Evolutionary conservation across 1,140 invertebrate species (phyloP).

Genomic region (Heliconius himera): DNA sequence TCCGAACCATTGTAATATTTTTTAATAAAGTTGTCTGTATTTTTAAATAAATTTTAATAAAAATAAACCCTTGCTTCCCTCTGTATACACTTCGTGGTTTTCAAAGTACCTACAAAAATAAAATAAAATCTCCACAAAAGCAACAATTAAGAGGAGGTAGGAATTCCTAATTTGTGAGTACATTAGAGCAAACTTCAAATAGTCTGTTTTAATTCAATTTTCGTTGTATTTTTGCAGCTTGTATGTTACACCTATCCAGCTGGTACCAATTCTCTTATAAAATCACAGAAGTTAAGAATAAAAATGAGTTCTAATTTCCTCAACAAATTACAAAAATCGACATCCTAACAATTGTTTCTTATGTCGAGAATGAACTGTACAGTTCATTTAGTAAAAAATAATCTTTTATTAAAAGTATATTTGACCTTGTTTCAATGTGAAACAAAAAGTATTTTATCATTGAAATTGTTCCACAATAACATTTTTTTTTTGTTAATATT

Average conservation of each 20-base stretch:
- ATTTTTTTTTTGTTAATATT: not conserved
- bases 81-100: not conserved
- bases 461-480: not conserved
- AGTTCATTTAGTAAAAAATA: not conserved
- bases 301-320: not conserved
- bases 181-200: not conserved
- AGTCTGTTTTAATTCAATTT: not conserved
- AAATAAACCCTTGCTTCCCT: not conserved
- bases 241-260: not conserved
- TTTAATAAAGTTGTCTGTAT: too few species aligned
- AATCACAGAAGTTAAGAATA: not conserved
- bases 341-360: not conserved
- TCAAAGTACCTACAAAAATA: not conserved
- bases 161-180: not conserved
- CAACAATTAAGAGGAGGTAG: not conserved
- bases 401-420: constrained; percentile 16
- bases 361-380: not conserved
- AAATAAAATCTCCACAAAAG: constrained; percentile 4
- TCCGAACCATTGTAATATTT: too few species aligned
- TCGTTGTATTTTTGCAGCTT: not conserved
- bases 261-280: not conserved
- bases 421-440: constrained; percentile 5
- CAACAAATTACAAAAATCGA: not conserved
- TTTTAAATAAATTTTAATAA: not conserved
- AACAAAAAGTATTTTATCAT: constrained; percentile 6